Evolutionary conservation across 2,888 invertebrate species (phyloP), one percentile per base, ranked within the genome.

Genomic region (Belgica antarctica): DNA sequence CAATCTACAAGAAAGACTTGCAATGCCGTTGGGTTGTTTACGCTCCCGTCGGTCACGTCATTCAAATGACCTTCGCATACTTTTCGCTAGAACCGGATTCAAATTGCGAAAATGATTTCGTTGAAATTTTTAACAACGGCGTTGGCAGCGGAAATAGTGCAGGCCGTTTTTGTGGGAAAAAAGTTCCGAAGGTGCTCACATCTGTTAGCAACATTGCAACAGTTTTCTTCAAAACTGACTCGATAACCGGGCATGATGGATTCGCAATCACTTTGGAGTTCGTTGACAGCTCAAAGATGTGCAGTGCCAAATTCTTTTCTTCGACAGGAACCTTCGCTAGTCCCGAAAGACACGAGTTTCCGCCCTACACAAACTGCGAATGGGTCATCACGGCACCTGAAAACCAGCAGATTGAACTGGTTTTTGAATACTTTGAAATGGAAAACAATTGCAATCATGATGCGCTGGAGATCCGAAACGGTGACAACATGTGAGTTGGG

Each of bases 311-410:
- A 47, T 88, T 86, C 73, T 83, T 84, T 34, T 85, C 86, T 34
- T 76, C 83, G 24, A 83, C 82, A 31, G 96, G 96, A 1, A 77
- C 83, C 7, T 82, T 96, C 12, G 84, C 81, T 73, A 89, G 92
- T 3, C 96, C 96, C 0, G 85, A 86, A 63, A 95, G 87, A 83
- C 96, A 96, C 0, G 75, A 78, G 10, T 96, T 96, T 77, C 87
- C 89, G 1, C 77, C 80, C 1, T 83, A 85, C 73, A 83, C 84
- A 72, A 85, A 90, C 71, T 97, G 96, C 77, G 81, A 81, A n/a
- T 97, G 95, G 95, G 81, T 83, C 0, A 87, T 96, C 70, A 84
- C 83, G 15, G 90, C 86, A 0, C 83, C 86, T 0, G 78, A 81
- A 5, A 90, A 88, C 1, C 87, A 87, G 73, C 90, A 89, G 79